Conservation (phyloP, 2,797 vertebrate species). For the Falco columbarius region DNA sequence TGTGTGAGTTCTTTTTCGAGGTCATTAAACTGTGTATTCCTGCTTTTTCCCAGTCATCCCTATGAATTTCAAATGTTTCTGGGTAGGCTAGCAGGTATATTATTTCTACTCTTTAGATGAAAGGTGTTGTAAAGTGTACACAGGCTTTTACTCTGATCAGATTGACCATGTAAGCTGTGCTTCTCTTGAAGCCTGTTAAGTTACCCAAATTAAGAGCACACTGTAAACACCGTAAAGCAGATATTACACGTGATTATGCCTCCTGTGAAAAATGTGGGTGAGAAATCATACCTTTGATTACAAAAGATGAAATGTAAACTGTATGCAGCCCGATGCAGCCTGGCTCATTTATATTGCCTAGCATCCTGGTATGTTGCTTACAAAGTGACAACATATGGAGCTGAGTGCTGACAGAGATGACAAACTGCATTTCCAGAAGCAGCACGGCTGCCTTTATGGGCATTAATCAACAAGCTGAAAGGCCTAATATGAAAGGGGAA, state of each 20-base stretch:
- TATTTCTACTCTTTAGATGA: neutral
- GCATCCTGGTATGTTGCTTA: neutral
- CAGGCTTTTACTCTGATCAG: neutral
- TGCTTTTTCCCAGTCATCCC: neutral
- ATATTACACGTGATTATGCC: neutral
- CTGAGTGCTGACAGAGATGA: neutral
- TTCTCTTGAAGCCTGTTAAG: neutral
- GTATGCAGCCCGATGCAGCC: neutral
- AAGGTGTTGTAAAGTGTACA: neutral
- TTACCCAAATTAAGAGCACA: neutral
- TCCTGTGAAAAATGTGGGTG: neutral
- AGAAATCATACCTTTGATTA: neutral
- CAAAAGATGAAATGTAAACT: neutral
- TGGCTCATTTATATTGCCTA: neutral
- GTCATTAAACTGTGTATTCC: rapidly evolving
- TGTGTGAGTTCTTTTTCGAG: neutral
- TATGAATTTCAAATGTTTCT: neutral
- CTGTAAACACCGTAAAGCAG: rapidly evolving
- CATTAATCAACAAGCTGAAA: neutral
- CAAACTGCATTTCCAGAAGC: conserved; percentile 20
- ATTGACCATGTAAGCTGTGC: neutral
- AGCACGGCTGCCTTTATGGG: neutral
- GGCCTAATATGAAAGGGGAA: neutral
- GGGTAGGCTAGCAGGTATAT: neutral
- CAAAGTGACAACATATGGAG: neutral